A percentile compares a stretch with the other conserved stretches of the same genome.
Conservation (phyloP, 2,113 vertebrate species). For the Buteo buteo region DNA sequence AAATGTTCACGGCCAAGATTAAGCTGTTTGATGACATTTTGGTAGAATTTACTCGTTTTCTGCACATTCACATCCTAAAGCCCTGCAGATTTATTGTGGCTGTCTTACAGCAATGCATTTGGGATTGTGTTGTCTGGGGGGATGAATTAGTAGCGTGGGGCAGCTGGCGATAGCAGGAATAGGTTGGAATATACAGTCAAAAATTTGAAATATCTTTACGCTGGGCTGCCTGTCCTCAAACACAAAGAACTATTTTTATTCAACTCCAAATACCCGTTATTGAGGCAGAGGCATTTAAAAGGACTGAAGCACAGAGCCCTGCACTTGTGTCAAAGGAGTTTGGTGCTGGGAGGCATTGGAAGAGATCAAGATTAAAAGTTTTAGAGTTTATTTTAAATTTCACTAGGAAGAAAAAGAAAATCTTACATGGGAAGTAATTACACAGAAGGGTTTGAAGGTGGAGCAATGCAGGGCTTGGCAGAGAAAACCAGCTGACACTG, state of each 20-base stretch:
- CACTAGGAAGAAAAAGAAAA: background rate
- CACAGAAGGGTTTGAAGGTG: background rate
- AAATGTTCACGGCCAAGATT: background rate
- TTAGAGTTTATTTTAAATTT: background rate
- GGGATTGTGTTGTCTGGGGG: background rate
- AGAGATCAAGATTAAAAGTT: background rate
- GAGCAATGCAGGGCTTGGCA: constrained; percentile 39
- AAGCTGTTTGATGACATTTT: background rate
- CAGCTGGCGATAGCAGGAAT: background rate
- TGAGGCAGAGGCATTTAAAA: background rate
- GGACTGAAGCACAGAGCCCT: background rate
- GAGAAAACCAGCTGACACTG: background rate
- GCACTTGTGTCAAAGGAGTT: background rate
- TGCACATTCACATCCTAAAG: background rate
- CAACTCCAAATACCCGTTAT: background rate
- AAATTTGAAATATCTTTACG: background rate
- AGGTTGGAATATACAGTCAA: background rate
- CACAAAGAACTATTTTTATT: background rate
- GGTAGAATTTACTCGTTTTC: background rate
- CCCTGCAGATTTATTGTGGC: background rate
- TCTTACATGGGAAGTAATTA: constrained; percentile 20
- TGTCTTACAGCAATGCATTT: background rate
- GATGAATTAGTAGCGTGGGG: background rate
- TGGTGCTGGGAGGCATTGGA: background rate
- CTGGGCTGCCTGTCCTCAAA: background rate